A percentile compares a stretch with the other conserved stretches of the same genome.
Conservation (phyloP, 53 echinoderm and acorn worm species). For the Paracentrotus lividus region DNA sequence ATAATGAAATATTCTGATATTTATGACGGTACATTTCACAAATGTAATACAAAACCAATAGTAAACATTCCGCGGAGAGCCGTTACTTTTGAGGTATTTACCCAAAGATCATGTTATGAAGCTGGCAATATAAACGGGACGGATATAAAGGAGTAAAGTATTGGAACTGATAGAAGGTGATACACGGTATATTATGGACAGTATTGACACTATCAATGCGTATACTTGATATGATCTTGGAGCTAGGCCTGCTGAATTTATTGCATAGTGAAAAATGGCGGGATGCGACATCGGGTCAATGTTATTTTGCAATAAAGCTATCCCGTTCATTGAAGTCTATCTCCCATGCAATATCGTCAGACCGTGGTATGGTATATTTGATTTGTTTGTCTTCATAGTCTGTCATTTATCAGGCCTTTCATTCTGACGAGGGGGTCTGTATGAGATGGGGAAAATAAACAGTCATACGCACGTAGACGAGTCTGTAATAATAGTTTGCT, state of each 20-base stretch:
- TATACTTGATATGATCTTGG: slow-evolving; percentile 1
- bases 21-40: background rate
- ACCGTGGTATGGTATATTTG: slow-evolving; percentile 14
- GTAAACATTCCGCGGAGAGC: slow-evolving; percentile 1
- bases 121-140: slow-evolving; percentile 28
- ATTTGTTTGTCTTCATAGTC: slow-evolving; percentile 43
- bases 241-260: background rate
- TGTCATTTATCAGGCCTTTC: slow-evolving; percentile 29
- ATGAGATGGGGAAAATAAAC: background rate
- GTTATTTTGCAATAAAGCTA: slow-evolving; percentile 54
- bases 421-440: background rate
- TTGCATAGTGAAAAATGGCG: background rate
- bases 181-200: slow-evolving; percentile 3
- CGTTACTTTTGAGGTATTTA: slow-evolving; percentile 53
- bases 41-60: slow-evolving; percentile 33
- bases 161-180: slow-evolving; percentile 18
- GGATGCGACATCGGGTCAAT: slow-evolving; percentile 24
- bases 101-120: slow-evolving; percentile 38
- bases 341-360: slow-evolving; percentile 36
- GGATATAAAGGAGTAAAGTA: background rate
- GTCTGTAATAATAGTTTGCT: background rate
- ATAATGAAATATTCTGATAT: slow-evolving; percentile 49
- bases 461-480: background rate
- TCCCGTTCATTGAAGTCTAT: slow-evolving; percentile 11
- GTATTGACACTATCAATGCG: slow-evolving; percentile 28